phyloP scores from a whole-genome alignment of 2,113 vertebrate species.

The Neomonachus schauinslandi region DNA sequence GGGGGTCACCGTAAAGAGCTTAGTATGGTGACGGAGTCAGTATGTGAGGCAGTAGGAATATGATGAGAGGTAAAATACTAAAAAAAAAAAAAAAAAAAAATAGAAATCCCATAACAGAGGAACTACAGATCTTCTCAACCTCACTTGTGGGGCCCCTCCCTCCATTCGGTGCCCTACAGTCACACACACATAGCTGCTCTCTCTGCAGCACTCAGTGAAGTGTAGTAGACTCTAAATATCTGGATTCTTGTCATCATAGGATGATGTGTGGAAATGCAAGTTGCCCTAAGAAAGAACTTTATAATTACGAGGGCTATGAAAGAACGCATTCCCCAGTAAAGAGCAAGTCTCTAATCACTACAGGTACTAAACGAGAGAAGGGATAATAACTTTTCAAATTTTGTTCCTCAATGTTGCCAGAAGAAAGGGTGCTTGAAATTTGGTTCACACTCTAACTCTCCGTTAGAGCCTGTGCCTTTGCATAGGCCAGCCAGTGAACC shows the following conservation, averaged over 20 bases:
- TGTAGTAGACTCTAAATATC: neutral
- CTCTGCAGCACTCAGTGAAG: neutral
- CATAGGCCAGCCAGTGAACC: neutral
- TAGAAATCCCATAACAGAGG: neutral
- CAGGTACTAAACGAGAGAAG: neutral
- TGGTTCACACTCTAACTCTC: neutral
- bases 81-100: neutral
- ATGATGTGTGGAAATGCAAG: neutral
- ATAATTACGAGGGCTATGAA: neutral
- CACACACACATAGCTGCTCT: neutral
- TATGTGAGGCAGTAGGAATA: fast-evolving
- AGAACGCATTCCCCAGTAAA: neutral
- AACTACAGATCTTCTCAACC: neutral
- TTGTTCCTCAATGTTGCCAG: neutral
- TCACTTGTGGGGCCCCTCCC: no score
- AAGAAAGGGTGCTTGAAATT: neutral
- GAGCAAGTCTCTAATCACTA: neutral
- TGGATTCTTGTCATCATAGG: neutral
- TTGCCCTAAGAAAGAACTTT: neutral
- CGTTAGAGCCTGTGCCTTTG: neutral
- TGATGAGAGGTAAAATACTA: neutral
- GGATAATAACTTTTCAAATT: neutral
- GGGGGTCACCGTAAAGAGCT: fast-evolving
- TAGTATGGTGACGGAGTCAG: fast-evolving
- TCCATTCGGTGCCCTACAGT: no score